Conservation (phyloP, 2,888 invertebrate genomes). For the Calliphora vomitoria region DNA sequence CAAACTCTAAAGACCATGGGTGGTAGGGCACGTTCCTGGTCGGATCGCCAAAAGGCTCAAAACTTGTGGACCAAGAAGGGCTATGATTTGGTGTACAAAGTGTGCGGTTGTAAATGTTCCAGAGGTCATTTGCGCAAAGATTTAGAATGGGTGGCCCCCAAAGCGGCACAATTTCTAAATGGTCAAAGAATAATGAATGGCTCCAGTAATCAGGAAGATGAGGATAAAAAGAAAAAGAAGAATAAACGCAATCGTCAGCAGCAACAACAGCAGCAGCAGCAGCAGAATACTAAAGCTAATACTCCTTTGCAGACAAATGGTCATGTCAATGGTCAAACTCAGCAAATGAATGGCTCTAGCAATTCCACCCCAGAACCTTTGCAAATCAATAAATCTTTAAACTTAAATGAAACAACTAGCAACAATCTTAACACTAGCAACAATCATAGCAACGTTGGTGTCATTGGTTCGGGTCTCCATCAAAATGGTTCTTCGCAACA, state of each 20-base stretch:
- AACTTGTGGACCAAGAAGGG: conserved; percentile 99
- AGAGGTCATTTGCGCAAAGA: conserved; percentile 97
- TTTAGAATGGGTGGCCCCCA: conserved; percentile 92
- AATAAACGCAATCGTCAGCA: conserved; percentile 87
- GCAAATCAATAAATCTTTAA: conserved; percentile 39
- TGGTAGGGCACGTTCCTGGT: conserved; percentile 96
- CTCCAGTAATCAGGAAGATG: conserved; percentile 80
- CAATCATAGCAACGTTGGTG: conserved; percentile 80
- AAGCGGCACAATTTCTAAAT: conserved; percentile 77
- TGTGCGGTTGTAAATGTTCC: conserved; percentile 97
- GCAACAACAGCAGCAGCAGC: conserved; percentile 72
- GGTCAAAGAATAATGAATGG: conserved; percentile 75
- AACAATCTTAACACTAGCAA: conserved; percentile 64
- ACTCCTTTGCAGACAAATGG: conserved; percentile 57
- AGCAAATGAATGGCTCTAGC: conserved; percentile 49
- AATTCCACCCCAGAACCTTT: conserved; percentile 59
- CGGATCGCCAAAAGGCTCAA: conserved; percentile 96
- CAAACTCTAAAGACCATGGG: conserved; percentile 96
- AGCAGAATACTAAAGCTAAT: conserved; percentile 61
- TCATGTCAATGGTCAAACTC: conserved; percentile 51
- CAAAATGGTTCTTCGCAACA: conserved; percentile 62
- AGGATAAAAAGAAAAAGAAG: conserved; percentile 87
- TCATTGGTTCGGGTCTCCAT: conserved; percentile 82
- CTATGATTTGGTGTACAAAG: conserved; percentile 97
- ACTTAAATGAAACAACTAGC: conserved; percentile 27